Evolutionary conservation across 2,797 vertebrate species (phyloP).

Genomic region (Huso huso): DNA sequence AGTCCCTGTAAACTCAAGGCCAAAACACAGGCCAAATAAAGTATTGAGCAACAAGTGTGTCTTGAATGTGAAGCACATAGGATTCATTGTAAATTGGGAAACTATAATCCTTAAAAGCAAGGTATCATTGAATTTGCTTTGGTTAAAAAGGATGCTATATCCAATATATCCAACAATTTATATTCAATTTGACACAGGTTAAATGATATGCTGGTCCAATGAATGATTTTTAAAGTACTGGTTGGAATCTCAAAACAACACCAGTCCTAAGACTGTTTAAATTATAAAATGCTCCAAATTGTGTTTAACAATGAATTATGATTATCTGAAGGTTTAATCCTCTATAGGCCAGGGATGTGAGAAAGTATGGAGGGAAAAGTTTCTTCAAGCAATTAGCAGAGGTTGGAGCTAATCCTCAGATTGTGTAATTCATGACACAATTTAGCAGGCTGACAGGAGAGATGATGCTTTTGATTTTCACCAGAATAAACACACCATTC

Average conservation of each 20-base stretch:
- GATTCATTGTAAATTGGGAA: conserved; percentile 53
- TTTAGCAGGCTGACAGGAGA: conserved; percentile 42
- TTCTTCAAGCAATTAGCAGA: conserved; percentile 13
- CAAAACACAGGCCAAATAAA: conserved; percentile 66
- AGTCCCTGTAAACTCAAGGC: conserved; percentile 89
- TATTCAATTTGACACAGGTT: conserved; percentile 40
- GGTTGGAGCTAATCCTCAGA: conserved; percentile 25
- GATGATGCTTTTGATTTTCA: conserved; percentile 45
- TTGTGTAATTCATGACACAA: conserved; percentile 39
- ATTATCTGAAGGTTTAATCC: conserved; percentile 11
- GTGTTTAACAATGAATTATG: conserved; percentile 28
- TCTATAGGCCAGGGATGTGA: conserved; percentile 11
- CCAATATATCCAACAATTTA: conserved; percentile 43
- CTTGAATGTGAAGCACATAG: conserved; percentile 60
- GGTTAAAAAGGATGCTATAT: conserved; percentile 31
- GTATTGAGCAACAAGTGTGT: conserved; percentile 73
- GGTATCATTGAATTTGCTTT: conserved; percentile 45
- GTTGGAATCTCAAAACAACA: conserved; percentile 42
- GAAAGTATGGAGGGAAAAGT: conserved; percentile 12
- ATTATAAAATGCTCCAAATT: conserved; percentile 31
- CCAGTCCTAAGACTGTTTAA: conserved; percentile 56
- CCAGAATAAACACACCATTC: conserved; percentile 42
- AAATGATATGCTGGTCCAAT: conserved; percentile 32
- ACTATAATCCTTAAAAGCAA: conserved; percentile 40
- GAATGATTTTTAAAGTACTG: conserved; percentile 38